Conservation (phyloP, 2,888 invertebrate species). For the Deilephila porcellus region DNA sequence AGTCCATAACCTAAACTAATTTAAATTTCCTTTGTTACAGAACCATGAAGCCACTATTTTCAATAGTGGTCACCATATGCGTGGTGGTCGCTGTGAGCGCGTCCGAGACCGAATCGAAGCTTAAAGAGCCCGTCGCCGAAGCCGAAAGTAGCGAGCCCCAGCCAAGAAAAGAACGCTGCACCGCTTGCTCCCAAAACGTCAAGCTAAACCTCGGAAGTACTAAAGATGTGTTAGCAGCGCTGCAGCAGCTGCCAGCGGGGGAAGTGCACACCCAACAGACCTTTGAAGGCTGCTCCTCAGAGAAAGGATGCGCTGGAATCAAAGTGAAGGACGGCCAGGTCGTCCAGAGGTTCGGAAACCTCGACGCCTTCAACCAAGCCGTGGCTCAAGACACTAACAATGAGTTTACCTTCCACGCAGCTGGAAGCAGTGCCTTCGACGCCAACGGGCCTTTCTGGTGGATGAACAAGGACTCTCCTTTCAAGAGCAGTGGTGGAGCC, state of each 20-base stretch:
- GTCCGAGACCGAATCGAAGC: conserved; percentile 63
- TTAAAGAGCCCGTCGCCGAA: conserved; percentile 62
- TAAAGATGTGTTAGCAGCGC: conserved; percentile 61
- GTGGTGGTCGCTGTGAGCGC: conserved; percentile 65
- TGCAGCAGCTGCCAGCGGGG: conserved; percentile 61
- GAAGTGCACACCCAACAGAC: conserved; percentile 76
- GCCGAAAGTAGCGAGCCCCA: conserved; percentile 67
- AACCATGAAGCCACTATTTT: conserved; percentile 79
- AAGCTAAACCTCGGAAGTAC: conserved; percentile 61
- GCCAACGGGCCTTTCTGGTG: conserved; percentile 84
- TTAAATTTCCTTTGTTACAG: conserved; percentile 63
- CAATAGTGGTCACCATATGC: conserved; percentile 72
- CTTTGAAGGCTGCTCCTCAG: conserved; percentile 73
- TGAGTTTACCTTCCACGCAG: conserved; percentile 72
- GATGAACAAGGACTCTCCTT: conserved; percentile 85
- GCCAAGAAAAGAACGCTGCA: conserved; percentile 67
- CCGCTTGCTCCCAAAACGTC: conserved; percentile 56
- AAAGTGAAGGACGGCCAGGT: conserved; percentile 78
- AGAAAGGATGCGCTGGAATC: conserved; percentile 77
- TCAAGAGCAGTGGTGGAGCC: conserved; percentile 72
- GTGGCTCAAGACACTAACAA: conserved; percentile 60
- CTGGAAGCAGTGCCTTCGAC: conserved; percentile 46
- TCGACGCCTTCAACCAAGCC: conserved; percentile 69
- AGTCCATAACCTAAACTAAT: no score
- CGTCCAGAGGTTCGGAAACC: conserved; percentile 71